Base-by-base conservation (phyloP, 2,888 invertebrate species). In the Acanthacorydalis orientalis region DNA sequence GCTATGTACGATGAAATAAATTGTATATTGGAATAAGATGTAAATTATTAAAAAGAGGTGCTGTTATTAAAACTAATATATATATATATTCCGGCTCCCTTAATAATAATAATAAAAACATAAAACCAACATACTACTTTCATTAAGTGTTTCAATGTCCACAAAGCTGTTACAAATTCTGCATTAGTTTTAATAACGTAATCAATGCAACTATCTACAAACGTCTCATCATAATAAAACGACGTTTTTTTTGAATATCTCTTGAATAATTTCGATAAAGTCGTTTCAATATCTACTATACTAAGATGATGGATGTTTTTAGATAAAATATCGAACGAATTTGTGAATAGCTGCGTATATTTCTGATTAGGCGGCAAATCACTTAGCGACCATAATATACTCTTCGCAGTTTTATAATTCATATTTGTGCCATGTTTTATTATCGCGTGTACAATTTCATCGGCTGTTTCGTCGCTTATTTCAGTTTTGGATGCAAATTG, bases 141-240 rank as follows among this genome's bases (percentile, higher is more conserved):
- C 4, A 70, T 67, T 43, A 76, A 60, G 51, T 74, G 70, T 47
- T 71, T 67, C 1, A 75, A 64, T 8, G 76, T 56, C 45, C 70
- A 65, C 35, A 74, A 53, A 0, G 65, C 67, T 41, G 68, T 64
- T 34, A 69, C 66, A 53, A 75, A 75, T n/a, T 65, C 69, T 11
- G 72, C 53, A 47, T 72, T 59, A n/a, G 70, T 65, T 39, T 68
- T 62, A 15, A 77, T 64, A 14, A 73, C 63, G 53, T 69, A 72
- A 43, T 68, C 66, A 6, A 71, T 72, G 38, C 72, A 66, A 1
- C 68, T 66, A 54, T 80, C 74, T 56, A 77, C 63, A 52, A 80
- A 66, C 46, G 69, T 68, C 54, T 77, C 77, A 53, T 78, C 70
- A 54, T 80, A 82, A 57, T 72, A 80, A 58, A 69, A 70, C 4